Evolutionary conservation across 1,140 invertebrate species (phyloP).

Genomic region (Drosophila mojavensis): DNA sequence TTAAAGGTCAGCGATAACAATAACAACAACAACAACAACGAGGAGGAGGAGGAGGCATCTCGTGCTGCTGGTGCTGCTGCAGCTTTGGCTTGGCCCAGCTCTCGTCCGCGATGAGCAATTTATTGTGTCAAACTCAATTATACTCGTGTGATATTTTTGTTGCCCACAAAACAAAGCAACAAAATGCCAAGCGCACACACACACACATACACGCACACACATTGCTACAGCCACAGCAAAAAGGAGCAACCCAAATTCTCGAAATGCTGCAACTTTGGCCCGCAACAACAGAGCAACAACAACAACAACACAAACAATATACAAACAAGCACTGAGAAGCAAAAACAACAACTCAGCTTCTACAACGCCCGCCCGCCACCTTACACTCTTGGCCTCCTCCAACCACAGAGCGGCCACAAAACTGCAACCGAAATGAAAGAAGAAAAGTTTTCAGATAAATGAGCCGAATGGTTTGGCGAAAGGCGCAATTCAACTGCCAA

Average conservation of each 20-base stretch:
- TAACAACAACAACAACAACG: constrained; percentile 32
- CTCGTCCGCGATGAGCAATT: constrained; percentile 80
- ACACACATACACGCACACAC: constrained; percentile 1
- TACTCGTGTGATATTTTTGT: constrained; percentile 83
- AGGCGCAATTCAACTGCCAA: constrained; percentile 81
- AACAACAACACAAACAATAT: constrained; percentile 7
- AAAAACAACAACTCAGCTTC: not conserved
- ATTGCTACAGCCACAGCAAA: constrained; percentile 25
- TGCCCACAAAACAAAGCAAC: constrained; percentile 64
- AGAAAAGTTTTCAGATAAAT: constrained; percentile 79
- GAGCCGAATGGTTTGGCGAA: constrained; percentile 79
- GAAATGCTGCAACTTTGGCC: constrained; percentile 75
- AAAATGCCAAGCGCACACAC: constrained; percentile 41
- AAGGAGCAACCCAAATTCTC: constrained; percentile 81
- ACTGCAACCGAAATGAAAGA: constrained; percentile 65
- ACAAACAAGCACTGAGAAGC: not conserved
- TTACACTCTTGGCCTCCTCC: not conserved
- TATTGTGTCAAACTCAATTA: constrained; percentile 84
- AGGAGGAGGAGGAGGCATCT: constrained; percentile 11
- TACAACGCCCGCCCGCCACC: too few relatives aligned
- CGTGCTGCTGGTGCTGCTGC: constrained; percentile 13
- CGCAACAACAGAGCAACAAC: not conserved
- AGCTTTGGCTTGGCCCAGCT: constrained; percentile 65
- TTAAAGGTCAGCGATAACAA: constrained; percentile 83
- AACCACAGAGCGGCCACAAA: constrained; percentile 5